Base-by-base conservation (phyloP, 2,113 vertebrate genomes). In the Trochalopteron elliotii region DNA sequence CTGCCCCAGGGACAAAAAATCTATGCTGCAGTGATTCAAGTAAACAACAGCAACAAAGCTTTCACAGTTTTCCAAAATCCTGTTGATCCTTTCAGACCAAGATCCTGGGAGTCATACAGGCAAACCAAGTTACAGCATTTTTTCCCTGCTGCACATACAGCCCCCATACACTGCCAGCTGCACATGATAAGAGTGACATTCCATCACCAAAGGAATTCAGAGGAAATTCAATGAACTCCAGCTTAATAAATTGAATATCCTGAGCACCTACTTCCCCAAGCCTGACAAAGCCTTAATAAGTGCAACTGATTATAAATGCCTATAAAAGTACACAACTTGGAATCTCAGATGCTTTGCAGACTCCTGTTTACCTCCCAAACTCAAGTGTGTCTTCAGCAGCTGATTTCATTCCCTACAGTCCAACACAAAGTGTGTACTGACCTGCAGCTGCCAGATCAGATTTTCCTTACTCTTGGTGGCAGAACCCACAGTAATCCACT, bases 151-250 rank as follows among this genome's bases (percentile, higher is more conserved):
- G 47, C 24, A 69, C n/a, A 80, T 30, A 39, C 20, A 12, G 44
- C 4, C 44, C 53, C 55, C 5, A 0, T 8, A 42, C 56, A 67
- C 30, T 93, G 67, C 20, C 75, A 93, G 40, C 45, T 68, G 76
- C 65, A 68, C 25, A 6, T 2, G 68, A 28, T 19, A 64, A 23
- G 11, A 52, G 42, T 70, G 56, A 57, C 90, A 67, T 78, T 79
- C 76, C 56, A 78, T 70, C 59, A 85, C 44, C 68, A 64, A 56
- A 89, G 95, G 82, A 63, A 91, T 94, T 94, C 33, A 25, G 82
- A 82, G 68, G 74, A 94, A 94, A 96, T 90, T 92, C 84, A 96
- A 31, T 92, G 87, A 92, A 87, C 61, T 75, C 74, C 76, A 90
- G 33, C 72, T 92, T 89, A 85, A 96, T 84, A 87, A 95, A 93